These are phyloP conservation scores for Hyperoodon ampullatus DNA, from an alignment of 2,113 vertebrate species.

Conservation along the genomic window DNA sequence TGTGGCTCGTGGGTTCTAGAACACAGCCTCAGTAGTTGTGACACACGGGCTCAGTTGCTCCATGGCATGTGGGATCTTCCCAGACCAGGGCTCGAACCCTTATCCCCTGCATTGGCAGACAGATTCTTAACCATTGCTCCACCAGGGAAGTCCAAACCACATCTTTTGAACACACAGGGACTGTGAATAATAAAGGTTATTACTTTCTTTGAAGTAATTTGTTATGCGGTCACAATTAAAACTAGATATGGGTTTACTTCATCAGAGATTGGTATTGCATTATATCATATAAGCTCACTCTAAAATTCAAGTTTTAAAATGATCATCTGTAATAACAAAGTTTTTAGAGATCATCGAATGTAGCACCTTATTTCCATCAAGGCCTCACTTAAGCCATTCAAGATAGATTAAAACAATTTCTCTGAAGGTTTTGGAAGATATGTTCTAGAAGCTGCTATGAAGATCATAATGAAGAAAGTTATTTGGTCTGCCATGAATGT, in stretches of 20 bases:
- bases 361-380: neutral
- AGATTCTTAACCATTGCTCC: too few species aligned
- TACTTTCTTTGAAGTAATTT: conserved; percentile 24
- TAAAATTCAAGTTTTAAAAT: neutral
- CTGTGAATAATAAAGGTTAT: neutral
- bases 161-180: neutral
- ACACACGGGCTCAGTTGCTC: too few species aligned
- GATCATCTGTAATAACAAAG: neutral
- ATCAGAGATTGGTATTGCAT: neutral
- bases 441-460: neutral
- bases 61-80: too few species aligned
- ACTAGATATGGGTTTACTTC: neutral
- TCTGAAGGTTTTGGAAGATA: neutral
- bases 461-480: neutral
- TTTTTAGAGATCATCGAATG: neutral
- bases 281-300: neutral
- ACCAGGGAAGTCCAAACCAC: neutral
- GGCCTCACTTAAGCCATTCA: neutral
- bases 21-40: too few species aligned
- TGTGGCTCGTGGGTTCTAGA: too few species aligned
- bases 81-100: too few species aligned
- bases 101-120: too few species aligned
- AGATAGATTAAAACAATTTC: neutral
- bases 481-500: neutral
- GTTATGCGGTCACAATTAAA: neutral